Percentiles rank a stretch among this genome's conserved stretches.
phyloP scores from a whole-genome alignment of 2,888 invertebrate species.

The Drosophila ustulata region DNA sequence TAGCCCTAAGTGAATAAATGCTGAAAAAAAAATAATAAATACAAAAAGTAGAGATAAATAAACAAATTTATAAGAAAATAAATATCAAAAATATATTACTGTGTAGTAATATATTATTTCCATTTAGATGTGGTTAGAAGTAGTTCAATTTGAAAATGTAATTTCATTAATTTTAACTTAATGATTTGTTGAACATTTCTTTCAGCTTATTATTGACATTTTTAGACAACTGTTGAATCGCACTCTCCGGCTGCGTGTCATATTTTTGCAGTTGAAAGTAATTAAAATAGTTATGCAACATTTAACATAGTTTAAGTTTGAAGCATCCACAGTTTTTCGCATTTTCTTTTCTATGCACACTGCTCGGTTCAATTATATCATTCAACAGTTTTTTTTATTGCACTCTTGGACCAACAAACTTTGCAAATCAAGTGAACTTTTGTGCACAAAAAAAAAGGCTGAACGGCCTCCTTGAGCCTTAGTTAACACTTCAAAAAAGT shows the following conservation, averaged over 20 bases:
- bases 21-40: too few relatives aligned
- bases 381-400: slow-evolving; percentile 9
- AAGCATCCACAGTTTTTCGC: background rate
- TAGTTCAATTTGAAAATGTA: too few relatives aligned
- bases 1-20: too few relatives aligned
- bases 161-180: background rate
- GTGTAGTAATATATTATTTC: too few relatives aligned
- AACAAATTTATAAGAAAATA: too few relatives aligned
- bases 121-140: too few relatives aligned
- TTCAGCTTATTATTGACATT: background rate
- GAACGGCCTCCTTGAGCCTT: slow-evolving; percentile 22
- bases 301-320: slow-evolving; percentile 17
- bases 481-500: slow-evolving; percentile 20
- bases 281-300: slow-evolving; percentile 25
- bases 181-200: background rate
- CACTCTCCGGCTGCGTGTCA: background rate
- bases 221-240: background rate
- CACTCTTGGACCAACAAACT: slow-evolving; percentile 22
- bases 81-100: too few relatives aligned
- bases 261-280: slow-evolving; percentile 4
- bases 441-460: slow-evolving; percentile 19
- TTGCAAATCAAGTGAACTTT: slow-evolving; percentile 43
- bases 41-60: too few relatives aligned
- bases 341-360: background rate
- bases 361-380: slow-evolving; percentile 36